Percentiles rank a stretch among this genome's conserved stretches.
Conservation (phyloP, 2,797 vertebrate species). For the Esox lucius region DNA sequence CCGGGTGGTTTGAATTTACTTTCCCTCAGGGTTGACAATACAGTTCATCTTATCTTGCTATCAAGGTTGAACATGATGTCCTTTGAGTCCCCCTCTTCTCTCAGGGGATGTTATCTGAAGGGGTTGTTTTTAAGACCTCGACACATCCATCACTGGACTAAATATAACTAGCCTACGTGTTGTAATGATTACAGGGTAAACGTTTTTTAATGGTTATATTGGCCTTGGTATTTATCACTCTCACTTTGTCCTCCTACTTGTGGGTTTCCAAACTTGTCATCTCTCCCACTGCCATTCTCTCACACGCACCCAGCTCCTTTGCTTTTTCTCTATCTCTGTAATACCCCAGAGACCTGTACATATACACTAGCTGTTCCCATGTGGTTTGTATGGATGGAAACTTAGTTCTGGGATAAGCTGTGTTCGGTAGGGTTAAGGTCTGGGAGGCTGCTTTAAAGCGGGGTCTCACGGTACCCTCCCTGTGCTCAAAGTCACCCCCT, state of each 20-base stretch:
- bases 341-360: neutral
- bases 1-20: neutral
- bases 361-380: neutral
- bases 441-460: neutral
- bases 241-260: neutral
- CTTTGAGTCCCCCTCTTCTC: neutral
- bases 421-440: neutral
- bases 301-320: too few species aligned
- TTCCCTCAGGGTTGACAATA: neutral
- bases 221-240: neutral
- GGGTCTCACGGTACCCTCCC: neutral
- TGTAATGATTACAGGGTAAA: neutral
- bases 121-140: neutral
- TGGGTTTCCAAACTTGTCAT: too few species aligned
- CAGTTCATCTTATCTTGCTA: neutral
- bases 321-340: neutral
- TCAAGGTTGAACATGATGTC: neutral
- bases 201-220: neutral
- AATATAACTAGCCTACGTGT: neutral
- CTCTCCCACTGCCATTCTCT: neutral
- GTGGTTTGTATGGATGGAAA: neutral
- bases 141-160: neutral
- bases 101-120: neutral
- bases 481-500: neutral
- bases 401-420: neutral